phyloP scores from a whole-genome alignment of 2,888 invertebrate genomes.

The Melinaea menophilus region DNA sequence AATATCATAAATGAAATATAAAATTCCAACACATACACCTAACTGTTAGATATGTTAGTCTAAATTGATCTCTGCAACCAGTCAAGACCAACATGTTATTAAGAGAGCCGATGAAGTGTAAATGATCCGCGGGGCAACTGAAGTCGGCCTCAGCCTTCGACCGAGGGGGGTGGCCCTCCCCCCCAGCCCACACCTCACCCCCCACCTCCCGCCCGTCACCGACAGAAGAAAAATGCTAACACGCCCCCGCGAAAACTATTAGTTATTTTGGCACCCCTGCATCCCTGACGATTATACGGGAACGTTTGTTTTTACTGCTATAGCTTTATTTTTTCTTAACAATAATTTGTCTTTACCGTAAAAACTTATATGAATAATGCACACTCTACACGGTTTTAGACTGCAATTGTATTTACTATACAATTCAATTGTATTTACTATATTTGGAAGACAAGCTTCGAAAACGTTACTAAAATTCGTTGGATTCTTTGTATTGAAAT shows the following conservation, averaged over 20 bases:
- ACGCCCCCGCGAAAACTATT: conserved; percentile 78
- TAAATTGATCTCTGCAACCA: conserved; percentile 16
- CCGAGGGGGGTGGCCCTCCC: neutral
- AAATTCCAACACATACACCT: neutral
- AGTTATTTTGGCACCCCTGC: conserved; percentile 77
- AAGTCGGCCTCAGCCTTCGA: conserved; percentile 40
- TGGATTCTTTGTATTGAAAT: no score
- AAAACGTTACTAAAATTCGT: neutral
- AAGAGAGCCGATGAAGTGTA: conserved; percentile 73
- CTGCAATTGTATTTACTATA: neutral
- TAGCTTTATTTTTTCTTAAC: conserved; percentile 3
- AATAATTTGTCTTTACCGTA: neutral
- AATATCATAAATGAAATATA: no score
- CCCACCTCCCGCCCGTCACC: conserved; percentile 61
- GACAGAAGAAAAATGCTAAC: conserved; percentile 78
- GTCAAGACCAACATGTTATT: conserved; percentile 48
- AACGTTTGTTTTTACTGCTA: conserved; percentile 29
- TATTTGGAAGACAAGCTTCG: no score
- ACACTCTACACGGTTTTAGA: neutral
- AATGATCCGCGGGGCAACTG: conserved; percentile 72
- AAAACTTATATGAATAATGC: neutral
- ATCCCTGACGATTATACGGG: conserved; percentile 60
- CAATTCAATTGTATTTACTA: no score
- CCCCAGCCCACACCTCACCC: conserved; percentile 29
- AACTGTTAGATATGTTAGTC: conserved; percentile 4